phyloP scores from a whole-genome alignment of 2,113 vertebrate species.

The Sakesphorus luctuosus region DNA sequence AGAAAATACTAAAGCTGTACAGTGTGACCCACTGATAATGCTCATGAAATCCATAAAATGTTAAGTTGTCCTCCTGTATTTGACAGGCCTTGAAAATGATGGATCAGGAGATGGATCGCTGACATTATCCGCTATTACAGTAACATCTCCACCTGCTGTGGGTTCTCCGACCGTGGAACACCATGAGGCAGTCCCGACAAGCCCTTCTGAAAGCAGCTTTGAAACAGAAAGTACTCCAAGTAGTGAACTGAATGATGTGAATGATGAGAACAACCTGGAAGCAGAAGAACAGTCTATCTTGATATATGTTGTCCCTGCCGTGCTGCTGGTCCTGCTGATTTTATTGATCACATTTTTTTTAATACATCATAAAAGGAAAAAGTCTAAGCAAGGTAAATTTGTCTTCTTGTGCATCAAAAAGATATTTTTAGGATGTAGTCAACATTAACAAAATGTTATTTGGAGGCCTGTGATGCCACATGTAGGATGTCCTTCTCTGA shows the following conservation, averaged over 20 bases:
- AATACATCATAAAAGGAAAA: conserved; percentile 60
- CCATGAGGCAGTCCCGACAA: neutral
- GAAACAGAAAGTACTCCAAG: neutral
- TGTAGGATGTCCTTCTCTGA: neutral
- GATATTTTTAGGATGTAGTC: neutral
- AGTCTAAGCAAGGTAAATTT: conserved; percentile 75
- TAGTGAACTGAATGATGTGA: neutral
- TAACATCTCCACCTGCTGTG: neutral
- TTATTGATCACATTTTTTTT: conserved; percentile 20
- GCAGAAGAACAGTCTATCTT: conserved; percentile 15
- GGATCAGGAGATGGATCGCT: conserved; percentile 18
- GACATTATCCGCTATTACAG: neutral
- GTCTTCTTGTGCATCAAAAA: neutral
- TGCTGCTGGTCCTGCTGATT: conserved; percentile 63
- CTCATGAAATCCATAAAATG: neutral
- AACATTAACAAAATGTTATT: neutral
- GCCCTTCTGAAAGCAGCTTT: neutral
- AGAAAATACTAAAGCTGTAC: neutral
- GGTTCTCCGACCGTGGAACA: rapidly evolving
- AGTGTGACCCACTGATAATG: neutral
- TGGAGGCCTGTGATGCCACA: neutral
- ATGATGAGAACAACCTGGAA: neutral
- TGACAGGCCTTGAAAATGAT: conserved; percentile 14
- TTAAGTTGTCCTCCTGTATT: neutral
- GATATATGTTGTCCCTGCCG: conserved; percentile 51